Conservation (phyloP, 2,888 invertebrate genomes). For the Drosophila emarginata region DNA sequence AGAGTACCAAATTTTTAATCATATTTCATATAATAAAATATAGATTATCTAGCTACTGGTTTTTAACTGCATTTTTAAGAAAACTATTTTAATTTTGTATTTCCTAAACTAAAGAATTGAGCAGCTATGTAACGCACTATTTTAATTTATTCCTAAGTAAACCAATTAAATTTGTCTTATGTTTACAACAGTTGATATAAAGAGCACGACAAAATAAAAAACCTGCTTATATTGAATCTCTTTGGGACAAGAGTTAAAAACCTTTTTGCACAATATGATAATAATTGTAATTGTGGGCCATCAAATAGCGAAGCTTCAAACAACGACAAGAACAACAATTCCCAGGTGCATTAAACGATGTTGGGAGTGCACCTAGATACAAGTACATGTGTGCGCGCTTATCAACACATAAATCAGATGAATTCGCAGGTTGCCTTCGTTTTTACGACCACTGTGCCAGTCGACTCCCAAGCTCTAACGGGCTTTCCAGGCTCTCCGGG, state of each 20-base stretch:
- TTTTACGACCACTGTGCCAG: slow-evolving; percentile 19
- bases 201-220: not conserved
- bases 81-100: too few species aligned
- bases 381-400: slow-evolving; percentile 17
- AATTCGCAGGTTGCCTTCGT: slow-evolving; percentile 16
- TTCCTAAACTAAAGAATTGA: too few species aligned
- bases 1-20: too few species aligned
- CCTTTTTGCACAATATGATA: slow-evolving; percentile 13
- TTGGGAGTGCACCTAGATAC: slow-evolving; percentile 4
- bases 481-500: slow-evolving; percentile 26
- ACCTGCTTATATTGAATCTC: not conserved
- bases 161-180: not conserved
- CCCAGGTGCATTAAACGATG: slow-evolving; percentile 13
- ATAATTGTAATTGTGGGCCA: slow-evolving; percentile 24
- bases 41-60: too few species aligned
- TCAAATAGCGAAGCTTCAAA: not conserved
- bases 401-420: slow-evolving; percentile 33
- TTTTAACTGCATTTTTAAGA: too few species aligned
- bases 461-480: slow-evolving; percentile 15
- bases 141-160: not conserved
- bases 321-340: slow-evolving; percentile 2
- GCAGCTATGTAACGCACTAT: too few species aligned
- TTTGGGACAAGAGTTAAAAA: not conserved
- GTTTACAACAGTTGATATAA: not conserved
- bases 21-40: too few species aligned